Evolutionary conservation across 2,888 invertebrate species (phyloP), one percentile per base, ranked within the genome.

Genomic region (Hydrotaea cyrtoneurina): DNA sequence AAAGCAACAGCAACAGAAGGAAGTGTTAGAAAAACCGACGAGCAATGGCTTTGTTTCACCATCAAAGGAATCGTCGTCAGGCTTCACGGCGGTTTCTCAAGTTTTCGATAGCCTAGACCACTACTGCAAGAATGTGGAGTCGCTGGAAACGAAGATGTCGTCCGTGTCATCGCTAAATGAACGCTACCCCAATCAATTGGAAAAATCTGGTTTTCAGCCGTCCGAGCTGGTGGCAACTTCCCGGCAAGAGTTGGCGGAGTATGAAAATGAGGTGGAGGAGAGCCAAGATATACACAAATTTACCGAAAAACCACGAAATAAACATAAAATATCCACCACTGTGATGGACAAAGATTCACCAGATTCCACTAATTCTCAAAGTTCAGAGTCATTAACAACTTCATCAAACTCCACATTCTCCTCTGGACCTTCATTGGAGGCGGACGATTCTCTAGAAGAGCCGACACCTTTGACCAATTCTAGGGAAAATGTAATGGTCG

Each of bases 71-170:
- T 7, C 31, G 7, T 31, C 31, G 31, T 11, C 39, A 50, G 80
- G 80, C 0, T 93, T 93, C 87, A 93, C 93, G 43, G 93, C 93
- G 76, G 94, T 95, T 74, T 94, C 94, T 78, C 94, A 95, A 88
- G 95, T 95, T 36, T 95, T 95, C 86, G 94, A 93, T 87, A 95
- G 94, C 89, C 91, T 95, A 73, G 94, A 94, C 83, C 95, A 95
- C 78, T 95, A 95, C 78, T 88, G 91, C 31, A 90, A 90, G 77
- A 90, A 91, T 89, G 89, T 92, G 3, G 89, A 91, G 80, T 89
- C 89, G 0, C 84, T 92, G 62, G 89, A 89, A 43, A 73, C 86
- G 0, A 87, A 86, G 66, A 80, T 46, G 13, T 8, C 26, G 15
- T 46, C 11, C 10, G 69, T 69, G 23, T 69, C 73, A 2, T 21